phyloP scores from a whole-genome alignment of 2,797 vertebrate genomes.

The Poecilia picta region DNA sequence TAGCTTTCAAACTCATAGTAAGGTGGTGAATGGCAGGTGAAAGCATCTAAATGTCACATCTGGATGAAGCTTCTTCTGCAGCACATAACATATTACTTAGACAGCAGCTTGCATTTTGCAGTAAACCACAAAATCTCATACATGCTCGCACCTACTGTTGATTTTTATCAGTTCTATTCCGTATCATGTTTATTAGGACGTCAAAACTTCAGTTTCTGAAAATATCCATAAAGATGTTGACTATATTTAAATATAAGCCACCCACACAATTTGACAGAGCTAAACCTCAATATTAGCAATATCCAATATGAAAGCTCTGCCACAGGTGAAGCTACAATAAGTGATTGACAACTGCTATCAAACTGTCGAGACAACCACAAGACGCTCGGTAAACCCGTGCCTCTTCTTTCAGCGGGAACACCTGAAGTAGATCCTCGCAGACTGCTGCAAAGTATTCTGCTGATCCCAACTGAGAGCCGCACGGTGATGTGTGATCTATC shows the following conservation, averaged over 20 bases:
- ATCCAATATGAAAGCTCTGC: neutral
- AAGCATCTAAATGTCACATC: constrained; percentile 40
- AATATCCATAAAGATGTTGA: neutral
- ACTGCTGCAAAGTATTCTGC: constrained; percentile 35
- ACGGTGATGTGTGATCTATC: constrained; percentile 54
- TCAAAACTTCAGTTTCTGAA: neutral
- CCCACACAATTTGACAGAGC: neutral
- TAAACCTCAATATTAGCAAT: neutral
- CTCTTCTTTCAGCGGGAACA: constrained; percentile 11
- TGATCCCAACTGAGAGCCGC: constrained; percentile 37
- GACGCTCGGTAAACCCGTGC: neutral
- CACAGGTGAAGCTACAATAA: neutral
- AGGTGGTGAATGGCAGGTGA: constrained; percentile 26
- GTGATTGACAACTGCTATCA: constrained; percentile 6
- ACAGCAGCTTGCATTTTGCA: constrained; percentile 23
- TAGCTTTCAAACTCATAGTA: constrained; percentile 29
- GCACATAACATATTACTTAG: constrained; percentile 8
- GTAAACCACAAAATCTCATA: constrained; percentile 6
- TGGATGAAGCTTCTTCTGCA: constrained; percentile 16
- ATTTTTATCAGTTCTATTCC: neutral
- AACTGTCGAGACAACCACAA: neutral
- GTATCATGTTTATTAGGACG: neutral
- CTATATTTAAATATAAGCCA: neutral
- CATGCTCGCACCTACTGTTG: neutral
- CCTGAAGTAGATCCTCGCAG: constrained; percentile 19